Percentiles rank a stretch among this genome's conserved stretches.
phyloP scores from a whole-genome alignment of 1,140 invertebrate species.

The Sycophaga agraensis region DNA sequence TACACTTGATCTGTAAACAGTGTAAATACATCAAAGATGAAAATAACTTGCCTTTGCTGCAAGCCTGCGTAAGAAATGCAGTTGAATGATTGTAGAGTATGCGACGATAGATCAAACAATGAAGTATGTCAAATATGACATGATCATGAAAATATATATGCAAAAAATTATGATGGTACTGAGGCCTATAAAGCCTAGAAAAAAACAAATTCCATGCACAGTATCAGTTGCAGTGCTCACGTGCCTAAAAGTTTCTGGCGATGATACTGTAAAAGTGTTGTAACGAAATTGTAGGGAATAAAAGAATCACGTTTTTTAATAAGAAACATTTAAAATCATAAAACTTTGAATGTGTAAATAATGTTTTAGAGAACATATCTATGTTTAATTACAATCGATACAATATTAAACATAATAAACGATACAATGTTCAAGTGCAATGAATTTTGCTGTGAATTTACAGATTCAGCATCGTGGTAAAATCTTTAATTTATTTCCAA shows the following conservation, averaged over 20 bases:
- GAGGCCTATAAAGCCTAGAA: background rate
- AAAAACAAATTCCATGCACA: conserved; percentile 18
- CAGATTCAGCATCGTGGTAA: too few species aligned
- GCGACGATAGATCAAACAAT: background rate
- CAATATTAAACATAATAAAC: too few species aligned
- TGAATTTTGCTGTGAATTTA: too few species aligned
- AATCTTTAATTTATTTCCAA: too few species aligned
- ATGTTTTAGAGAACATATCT: too few species aligned
- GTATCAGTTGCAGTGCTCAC: background rate
- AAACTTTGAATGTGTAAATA: too few species aligned
- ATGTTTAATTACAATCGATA: too few species aligned
- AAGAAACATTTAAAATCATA: too few species aligned
- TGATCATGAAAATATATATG: background rate
- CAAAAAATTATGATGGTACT: background rate
- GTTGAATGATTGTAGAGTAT: background rate
- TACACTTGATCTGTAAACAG: background rate
- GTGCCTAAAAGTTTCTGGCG: background rate
- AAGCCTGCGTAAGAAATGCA: background rate
- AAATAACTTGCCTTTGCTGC: background rate
- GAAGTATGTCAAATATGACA: background rate
- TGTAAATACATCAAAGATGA: background rate
- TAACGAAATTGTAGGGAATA: too few species aligned
- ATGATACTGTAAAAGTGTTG: conserved; percentile 2
- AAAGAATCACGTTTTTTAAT: too few species aligned
- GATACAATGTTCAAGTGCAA: too few species aligned